Conservation (phyloP, 37 sponge, comb jelly and placozoan species). For the Beroe forskalii region DNA sequence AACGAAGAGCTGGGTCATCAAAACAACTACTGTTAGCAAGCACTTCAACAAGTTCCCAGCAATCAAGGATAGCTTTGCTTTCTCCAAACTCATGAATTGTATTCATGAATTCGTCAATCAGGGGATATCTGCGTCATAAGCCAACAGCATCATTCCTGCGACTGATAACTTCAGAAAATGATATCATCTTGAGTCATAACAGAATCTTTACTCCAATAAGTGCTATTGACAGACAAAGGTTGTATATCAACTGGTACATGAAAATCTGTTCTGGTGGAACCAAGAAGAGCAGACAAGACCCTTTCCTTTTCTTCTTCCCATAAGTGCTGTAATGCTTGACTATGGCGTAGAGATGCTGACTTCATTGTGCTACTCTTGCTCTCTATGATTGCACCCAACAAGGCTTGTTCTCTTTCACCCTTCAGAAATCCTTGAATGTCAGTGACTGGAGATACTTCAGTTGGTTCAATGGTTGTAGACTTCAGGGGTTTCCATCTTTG, state of each 20-base stretch:
- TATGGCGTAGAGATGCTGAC: conserved; percentile 67
- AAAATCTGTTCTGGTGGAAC: conserved; percentile 63
- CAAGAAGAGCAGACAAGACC: conserved; percentile 84
- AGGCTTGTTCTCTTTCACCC: conserved; percentile 91
- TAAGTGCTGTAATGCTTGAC: conserved; percentile 74
- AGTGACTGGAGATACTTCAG: conserved; percentile 67
- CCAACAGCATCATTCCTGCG: conserved; percentile 55
- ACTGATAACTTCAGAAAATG: conserved; percentile 53
- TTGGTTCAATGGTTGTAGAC: conserved; percentile 85
- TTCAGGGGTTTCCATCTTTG: conserved; percentile 83
- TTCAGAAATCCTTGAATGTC: conserved; percentile 79
- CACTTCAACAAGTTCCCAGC: conserved; percentile 55
- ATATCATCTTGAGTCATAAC: conserved; percentile 56
- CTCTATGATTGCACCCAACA: conserved; percentile 89
- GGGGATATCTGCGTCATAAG: conserved; percentile 31
- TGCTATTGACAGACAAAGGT: conserved; percentile 20
- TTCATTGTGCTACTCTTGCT: conserved; percentile 71
- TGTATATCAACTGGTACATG: conserved; percentile 58
- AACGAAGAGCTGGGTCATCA: conserved; percentile 50
- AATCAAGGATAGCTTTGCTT: conserved; percentile 57
- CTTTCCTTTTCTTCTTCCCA: conserved; percentile 97
- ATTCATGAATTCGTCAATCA: conserved; percentile 52
- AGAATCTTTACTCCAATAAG: conserved; percentile 51
- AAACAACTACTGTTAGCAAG: conserved; percentile 50
- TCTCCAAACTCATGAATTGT: conserved; percentile 64